Base-by-base conservation (phyloP, 1,140 invertebrate genomes). In the Ruditapes philippinarum region DNA sequence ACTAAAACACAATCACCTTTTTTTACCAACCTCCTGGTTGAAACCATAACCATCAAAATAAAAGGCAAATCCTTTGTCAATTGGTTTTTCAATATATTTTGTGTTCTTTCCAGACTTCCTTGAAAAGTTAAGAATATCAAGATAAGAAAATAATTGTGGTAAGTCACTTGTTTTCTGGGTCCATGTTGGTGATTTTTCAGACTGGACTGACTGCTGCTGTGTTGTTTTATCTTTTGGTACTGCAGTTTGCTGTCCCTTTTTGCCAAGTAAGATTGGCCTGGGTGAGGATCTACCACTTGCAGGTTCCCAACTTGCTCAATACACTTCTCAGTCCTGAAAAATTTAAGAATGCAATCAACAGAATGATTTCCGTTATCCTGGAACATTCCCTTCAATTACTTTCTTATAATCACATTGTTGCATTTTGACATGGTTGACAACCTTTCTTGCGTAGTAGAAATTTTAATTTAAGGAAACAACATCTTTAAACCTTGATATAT, bases 71-170 rank as follows among this genome's bases (percentile, higher is more conserved):
- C n/a, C 68, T 73, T n/a, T 73, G 4, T 73, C 68, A 38, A 73
- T 73, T 31, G 68, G 68, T 40, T 73, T 73, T 73, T 73, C 38
- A 4, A 73, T 14, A 40, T 73, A 38, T 11, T 33, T 73, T 33
- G 68, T 73, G 31, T 73, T 73, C 31, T 73, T 73, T 14, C 68
- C 68, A 38, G 68, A 73, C n/a, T n/a, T 73, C 33, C 36, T 73
- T 73, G 68, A 14, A 33, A 33, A 73, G 14, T 73, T n/a, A 7
- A 73, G 12, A 73, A 73, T 73, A n/a, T 73, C 68, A 14, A 31
- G 14, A 40, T 73, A 73, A 11, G 68, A 73, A 73, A 73, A 73
- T 11, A 9, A 9, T 9, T 73, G 5, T 73, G 68, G 68, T n/a
- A 73, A 33, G 31, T 33, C 31, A 33, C 4, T 73, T 73, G 68